Conservation (phyloP, 2,888 invertebrate genomes). For the Monopis laevigella region DNA sequence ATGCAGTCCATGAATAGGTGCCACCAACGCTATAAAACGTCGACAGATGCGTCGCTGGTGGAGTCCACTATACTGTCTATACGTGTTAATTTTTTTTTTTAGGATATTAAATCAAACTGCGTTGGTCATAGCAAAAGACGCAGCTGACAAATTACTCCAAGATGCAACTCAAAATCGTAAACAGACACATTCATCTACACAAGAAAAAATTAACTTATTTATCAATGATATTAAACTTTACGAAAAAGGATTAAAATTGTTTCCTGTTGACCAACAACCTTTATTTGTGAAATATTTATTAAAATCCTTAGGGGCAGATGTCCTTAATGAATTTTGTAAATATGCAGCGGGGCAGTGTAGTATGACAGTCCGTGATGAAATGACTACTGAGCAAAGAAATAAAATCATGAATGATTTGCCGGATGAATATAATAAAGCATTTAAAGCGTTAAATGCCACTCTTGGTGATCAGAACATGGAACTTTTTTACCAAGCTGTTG, state of each 20-base stretch:
- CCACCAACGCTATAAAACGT: no score
- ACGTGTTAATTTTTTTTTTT: no score
- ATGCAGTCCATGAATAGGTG: no score
- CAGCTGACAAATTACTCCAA: slow-evolving; percentile 79
- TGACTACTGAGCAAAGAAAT: slow-evolving; percentile 72
- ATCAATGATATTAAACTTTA: slow-evolving; percentile 80
- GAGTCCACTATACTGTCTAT: no score
- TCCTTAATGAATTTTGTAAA: slow-evolving; percentile 79
- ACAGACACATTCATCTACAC: slow-evolving; percentile 82
- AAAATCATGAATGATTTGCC: slow-evolving; percentile 77
- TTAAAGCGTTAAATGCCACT: slow-evolving; percentile 75
- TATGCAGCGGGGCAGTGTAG: slow-evolving; percentile 82
- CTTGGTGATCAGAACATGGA: slow-evolving; percentile 77
- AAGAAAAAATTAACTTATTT: slow-evolving; percentile 83
- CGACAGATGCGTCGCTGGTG: no score
- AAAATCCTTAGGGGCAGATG: slow-evolving; percentile 84
- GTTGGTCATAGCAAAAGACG: slow-evolving; percentile 73
- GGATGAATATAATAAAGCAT: slow-evolving; percentile 72
- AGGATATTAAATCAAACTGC: slow-evolving; percentile 75
- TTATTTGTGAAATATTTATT: slow-evolving; percentile 84
- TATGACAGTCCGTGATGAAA: slow-evolving; percentile 67
- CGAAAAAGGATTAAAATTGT: slow-evolving; percentile 78
- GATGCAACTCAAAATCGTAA: slow-evolving; percentile 74
- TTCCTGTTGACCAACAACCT: slow-evolving; percentile 70
- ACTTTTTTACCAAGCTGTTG: slow-evolving; percentile 80